Conservation (phyloP, 1,140 invertebrate species). For the Tetramorium parvispinum region DNA sequence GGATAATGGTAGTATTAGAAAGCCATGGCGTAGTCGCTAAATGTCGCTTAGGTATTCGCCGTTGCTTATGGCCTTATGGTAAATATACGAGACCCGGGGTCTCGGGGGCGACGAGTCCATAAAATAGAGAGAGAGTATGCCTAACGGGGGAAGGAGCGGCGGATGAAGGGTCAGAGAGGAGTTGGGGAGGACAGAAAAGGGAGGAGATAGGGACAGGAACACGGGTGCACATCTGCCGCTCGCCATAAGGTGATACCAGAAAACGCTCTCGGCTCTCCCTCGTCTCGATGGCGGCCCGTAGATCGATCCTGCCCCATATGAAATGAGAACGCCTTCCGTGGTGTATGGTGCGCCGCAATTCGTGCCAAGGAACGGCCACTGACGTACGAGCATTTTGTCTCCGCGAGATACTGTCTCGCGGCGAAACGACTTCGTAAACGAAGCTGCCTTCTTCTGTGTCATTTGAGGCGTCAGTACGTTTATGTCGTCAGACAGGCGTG, state of each 20-base stretch:
- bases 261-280: slow-evolving; percentile 74
- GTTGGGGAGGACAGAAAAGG: slow-evolving; percentile 35
- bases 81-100: slow-evolving; percentile 63
- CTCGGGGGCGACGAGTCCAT: slow-evolving; percentile 71
- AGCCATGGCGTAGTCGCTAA: slow-evolving; percentile 32
- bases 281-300: slow-evolving; percentile 73
- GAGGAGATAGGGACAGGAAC: slow-evolving; percentile 46
- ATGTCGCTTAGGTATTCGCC: slow-evolving; percentile 69
- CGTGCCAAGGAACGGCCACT: slow-evolving; percentile 71
- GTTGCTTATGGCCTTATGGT: slow-evolving; percentile 68
- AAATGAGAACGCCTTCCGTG: slow-evolving; percentile 74
- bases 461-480: neutral
- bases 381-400: slow-evolving; percentile 63
- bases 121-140: slow-evolving; percentile 63
- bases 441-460: slow-evolving; percentile 1
- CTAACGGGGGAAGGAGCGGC: neutral
- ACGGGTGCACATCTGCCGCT: slow-evolving; percentile 77
- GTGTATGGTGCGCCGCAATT: slow-evolving; percentile 69
- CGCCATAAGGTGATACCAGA: slow-evolving; percentile 79
- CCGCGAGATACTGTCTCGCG: neutral
- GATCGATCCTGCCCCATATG: slow-evolving; percentile 76
- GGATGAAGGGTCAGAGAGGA: slow-evolving; percentile 22
- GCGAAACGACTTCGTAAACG: neutral
- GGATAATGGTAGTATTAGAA: slow-evolving; percentile 56
- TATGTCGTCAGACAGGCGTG: neutral